Base-by-base conservation (phyloP, 1,140 invertebrate species). In the Bombus fervidus region DNA sequence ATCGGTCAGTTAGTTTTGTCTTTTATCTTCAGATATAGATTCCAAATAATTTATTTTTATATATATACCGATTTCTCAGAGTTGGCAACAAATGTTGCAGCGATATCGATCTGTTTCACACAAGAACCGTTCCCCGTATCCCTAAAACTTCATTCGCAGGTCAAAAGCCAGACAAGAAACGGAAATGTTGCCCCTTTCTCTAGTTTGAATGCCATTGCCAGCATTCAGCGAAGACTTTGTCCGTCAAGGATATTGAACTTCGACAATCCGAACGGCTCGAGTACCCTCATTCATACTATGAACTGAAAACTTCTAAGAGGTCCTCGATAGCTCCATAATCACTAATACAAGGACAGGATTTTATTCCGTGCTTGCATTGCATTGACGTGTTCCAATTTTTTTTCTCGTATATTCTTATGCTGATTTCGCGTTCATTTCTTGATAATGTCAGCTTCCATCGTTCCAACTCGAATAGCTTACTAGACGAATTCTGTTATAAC, bases 201-300 rank as follows among this genome's bases (percentile, higher is more conserved):
- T 53, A 31, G 31, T 69, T 68, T 28, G 72, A 87, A 72, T 74
- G 86, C 31, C 59, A 74, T 83, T 80, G 59, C 84, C 86, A 80
- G 75, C 57, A 41, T 78, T 78, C 43, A 75, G 47, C 57, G n/a
- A 43, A 71, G 81, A 47, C 41, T 80, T 59, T 75, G 57, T 75
- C 85, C 86, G 74, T 78, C 69, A 59, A 82, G 68, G 66, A 75
- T 89, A 84, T 87, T 86, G 85, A 87, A 87, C 64, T 74, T 84
- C n/a, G 64, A 39, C 57, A n/a, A 57, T 72, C 31, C 43, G 53
- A 74, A 84, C 22, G 28, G 31, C 62, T 85, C 68, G 47, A 81
- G 62, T 71, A 81, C 34, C 68, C 79, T 75, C 22, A 37, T 57
- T 69, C 57, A 22, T 69, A 34, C 28, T n/a, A 59, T 25, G 71